phyloP scores from a whole-genome alignment of 2,888 invertebrate genomes.

The Phanerotoma sp. region DNA sequence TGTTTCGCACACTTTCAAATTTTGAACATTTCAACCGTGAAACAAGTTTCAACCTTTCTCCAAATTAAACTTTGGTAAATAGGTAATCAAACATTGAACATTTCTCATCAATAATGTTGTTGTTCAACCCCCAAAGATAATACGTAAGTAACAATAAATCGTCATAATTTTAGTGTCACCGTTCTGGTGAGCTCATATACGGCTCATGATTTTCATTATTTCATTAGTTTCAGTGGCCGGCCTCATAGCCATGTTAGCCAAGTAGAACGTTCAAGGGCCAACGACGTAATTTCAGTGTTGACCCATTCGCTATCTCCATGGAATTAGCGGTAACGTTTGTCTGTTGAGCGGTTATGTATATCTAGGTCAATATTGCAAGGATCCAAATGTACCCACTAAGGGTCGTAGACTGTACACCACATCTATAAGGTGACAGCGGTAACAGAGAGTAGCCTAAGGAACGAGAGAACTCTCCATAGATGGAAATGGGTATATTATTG shows the following conservation, averaged over 20 bases:
- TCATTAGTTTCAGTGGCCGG: constrained; percentile 11
- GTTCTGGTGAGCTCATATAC: neutral
- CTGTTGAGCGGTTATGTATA: constrained; percentile 14
- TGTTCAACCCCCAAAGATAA: too few relatives aligned
- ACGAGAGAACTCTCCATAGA: constrained; percentile 6
- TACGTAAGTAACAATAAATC: neutral
- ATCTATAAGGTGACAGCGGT: neutral
- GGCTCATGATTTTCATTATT: constrained; percentile 7
- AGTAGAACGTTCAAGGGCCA: constrained; percentile 5
- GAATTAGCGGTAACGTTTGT: constrained; percentile 26
- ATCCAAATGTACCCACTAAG: constrained; percentile 21
- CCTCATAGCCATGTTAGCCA: neutral
- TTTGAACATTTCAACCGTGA: too few relatives aligned
- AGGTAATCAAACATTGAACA: too few relatives aligned
- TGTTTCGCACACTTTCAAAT: too few relatives aligned
- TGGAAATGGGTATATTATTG: constrained; percentile 12
- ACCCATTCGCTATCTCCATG: constrained; percentile 9
- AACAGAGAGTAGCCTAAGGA: constrained; percentile 13
- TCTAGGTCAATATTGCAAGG: constrained; percentile 15
- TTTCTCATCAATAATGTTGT: neutral
- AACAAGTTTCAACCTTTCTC: too few relatives aligned
- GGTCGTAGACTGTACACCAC: neutral
- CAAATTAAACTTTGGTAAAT: too few relatives aligned
- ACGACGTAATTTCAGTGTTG: constrained; percentile 2
- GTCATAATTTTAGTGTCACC: neutral